Percentiles rank a stretch among this genome's conserved stretches.
phyloP scores from a whole-genome alignment of 2,797 vertebrate genomes.

The Parotocinclus haroldoi region DNA sequence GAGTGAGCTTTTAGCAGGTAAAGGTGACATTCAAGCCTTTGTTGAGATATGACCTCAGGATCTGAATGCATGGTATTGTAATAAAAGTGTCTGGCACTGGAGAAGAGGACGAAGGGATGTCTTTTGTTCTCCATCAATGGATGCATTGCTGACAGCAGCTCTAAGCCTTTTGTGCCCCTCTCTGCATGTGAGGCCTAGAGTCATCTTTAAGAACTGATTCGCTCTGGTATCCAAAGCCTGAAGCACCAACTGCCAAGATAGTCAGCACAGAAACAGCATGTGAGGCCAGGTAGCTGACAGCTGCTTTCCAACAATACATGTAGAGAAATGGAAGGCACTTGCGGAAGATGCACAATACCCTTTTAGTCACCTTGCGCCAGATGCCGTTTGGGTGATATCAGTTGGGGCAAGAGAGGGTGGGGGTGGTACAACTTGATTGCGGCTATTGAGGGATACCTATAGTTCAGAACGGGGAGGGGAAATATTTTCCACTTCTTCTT shows the following conservation, averaged over 20 bases:
- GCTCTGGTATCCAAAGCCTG: slow-evolving; percentile 73
- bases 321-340: slow-evolving; percentile 72
- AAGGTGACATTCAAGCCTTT: slow-evolving; percentile 38
- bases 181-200: slow-evolving; percentile 66
- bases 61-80: slow-evolving; percentile 34
- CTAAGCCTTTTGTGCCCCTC: slow-evolving; percentile 63
- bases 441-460: slow-evolving; percentile 52
- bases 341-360: slow-evolving; percentile 70
- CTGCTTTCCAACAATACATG: slow-evolving; percentile 76
- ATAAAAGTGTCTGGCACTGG: slow-evolving; percentile 40
- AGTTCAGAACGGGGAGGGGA: slow-evolving; percentile 45
- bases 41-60: slow-evolving; percentile 31
- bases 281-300: slow-evolving; percentile 76
- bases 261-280: slow-evolving; percentile 67
- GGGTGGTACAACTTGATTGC: slow-evolving; percentile 32
- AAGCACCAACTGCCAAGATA: slow-evolving; percentile 74
- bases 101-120: slow-evolving; percentile 37
- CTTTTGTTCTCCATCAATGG: slow-evolving; percentile 68
- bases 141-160: slow-evolving; percentile 73
- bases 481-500: slow-evolving; percentile 58
- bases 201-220: slow-evolving; percentile 82
- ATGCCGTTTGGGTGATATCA: slow-evolving; percentile 65
- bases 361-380: slow-evolving; percentile 75
- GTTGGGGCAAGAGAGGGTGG: slow-evolving; percentile 51
- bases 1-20: slow-evolving; percentile 35